Base-by-base conservation (phyloP, 2,113 vertebrate genomes). In the Herpailurus yagouaroundi region DNA sequence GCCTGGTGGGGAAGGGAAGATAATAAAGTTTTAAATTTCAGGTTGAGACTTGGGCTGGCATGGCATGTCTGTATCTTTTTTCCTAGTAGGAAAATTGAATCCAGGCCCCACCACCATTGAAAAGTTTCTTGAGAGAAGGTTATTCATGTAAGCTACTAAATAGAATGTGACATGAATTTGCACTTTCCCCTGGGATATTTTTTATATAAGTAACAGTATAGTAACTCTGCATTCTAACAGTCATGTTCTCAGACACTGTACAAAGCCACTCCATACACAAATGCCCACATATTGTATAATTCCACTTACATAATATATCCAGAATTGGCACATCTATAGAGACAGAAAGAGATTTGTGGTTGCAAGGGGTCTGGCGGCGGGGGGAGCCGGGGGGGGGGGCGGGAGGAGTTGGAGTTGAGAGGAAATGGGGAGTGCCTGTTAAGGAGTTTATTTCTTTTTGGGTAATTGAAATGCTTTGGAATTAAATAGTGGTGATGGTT, bases 11-110 rank as follows among this genome's bases (percentile, higher is more conserved):
- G 69, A 76, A 36, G 64, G 48, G 60, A 97, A 64, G 57, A 71
- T 91, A 96, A 96, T 66, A 96, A 41, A 81, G 97, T 95, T 96
- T 97, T 95, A 82, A 45, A 52, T 98, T 97, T 98, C 97, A 97
- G 48, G 52, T 50, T 94, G 83, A 95, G 60, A 66, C 60, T 68
- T 48, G 7, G 80, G 63, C 64, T 82, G 68, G 55, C 90, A 50
- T 84, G 57, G 73, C 33, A 1, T 36, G n/a, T 66, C 69, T 88
- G 3, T 97, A 96, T 98, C 96, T 93, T 89, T 97, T 96, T 97
- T 96, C 96, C 87, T 94, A 55, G 60, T 48, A 89, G 80, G 94
- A 97, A 97, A 97, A 95, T 64, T 88, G 95, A 95, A 95, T 93
- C 89, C 64, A 93, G 87, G 79, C 5, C n/a, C 33, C 38, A 74